Evolutionary conservation across 2,888 invertebrate species (phyloP).

Genomic region (Mellilla xanthometata): DNA sequence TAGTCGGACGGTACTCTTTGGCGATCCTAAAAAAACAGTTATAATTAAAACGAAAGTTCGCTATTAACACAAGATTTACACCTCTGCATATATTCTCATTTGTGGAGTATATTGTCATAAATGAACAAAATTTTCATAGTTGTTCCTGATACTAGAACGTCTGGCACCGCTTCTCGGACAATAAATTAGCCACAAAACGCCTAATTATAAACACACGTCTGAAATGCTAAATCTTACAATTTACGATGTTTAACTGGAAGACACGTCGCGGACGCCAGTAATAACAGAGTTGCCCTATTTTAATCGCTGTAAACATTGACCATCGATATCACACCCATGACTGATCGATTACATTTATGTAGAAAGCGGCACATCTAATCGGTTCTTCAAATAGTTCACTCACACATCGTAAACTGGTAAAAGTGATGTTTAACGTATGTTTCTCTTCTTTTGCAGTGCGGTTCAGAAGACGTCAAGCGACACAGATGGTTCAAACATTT

Average conservation of each 20-base stretch:
- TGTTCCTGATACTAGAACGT: slow-evolving; percentile 25
- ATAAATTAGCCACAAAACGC: slow-evolving; percentile 40
- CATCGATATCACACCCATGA: slow-evolving; percentile 8
- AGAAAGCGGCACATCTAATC: slow-evolving; percentile 1
- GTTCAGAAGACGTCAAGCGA: slow-evolving; percentile 96
- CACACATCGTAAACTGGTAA: neutral
- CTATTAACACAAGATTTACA: too few species aligned
- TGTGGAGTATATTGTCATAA: neutral
- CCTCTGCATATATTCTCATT: too few species aligned
- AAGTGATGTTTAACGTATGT: slow-evolving; percentile 28
- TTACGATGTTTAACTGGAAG: slow-evolving; percentile 50
- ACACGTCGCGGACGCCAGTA: slow-evolving; percentile 56
- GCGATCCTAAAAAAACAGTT: too few species aligned
- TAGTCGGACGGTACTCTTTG: too few species aligned
- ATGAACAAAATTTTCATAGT: neutral
- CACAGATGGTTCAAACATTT: slow-evolving; percentile 98
- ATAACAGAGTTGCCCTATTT: slow-evolving; percentile 61
- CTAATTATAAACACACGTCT: slow-evolving; percentile 13
- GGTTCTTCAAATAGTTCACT: neutral
- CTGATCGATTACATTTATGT: slow-evolving; percentile 17
- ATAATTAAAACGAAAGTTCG: too few species aligned
- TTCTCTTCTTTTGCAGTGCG: slow-evolving; percentile 86
- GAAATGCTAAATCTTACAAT: slow-evolving; percentile 51
- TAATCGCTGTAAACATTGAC: slow-evolving; percentile 24
- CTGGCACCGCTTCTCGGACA: slow-evolving; percentile 43